phyloP scores from a whole-genome alignment of 1,140 invertebrate genomes.

The Aradophagus sp. region DNA sequence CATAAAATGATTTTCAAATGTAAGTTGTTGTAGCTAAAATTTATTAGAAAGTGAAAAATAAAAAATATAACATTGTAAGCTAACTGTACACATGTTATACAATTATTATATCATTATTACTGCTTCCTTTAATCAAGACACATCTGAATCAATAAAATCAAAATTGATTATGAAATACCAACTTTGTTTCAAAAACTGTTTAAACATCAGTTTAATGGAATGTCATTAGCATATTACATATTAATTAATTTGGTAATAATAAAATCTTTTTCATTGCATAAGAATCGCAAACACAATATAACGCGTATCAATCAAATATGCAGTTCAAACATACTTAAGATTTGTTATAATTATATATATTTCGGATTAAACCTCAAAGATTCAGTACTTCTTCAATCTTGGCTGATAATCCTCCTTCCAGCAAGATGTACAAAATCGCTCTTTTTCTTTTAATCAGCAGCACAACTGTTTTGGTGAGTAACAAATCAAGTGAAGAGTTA shows the following conservation, averaged over 20 bases:
- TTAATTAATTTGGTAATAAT: slow-evolving; percentile 22
- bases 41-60: no score
- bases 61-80: no score
- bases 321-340: slow-evolving; percentile 15
- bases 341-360: slow-evolving; percentile 22
- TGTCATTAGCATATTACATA: slow-evolving; percentile 10
- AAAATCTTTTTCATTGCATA: slow-evolving; percentile 6
- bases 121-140: slow-evolving; percentile 11
- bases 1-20: no score
- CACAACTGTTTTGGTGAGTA: slow-evolving; percentile 17
- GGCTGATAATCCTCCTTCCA: not conserved
- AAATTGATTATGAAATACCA: slow-evolving; percentile 6
- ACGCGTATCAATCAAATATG: slow-evolving; percentile 16
- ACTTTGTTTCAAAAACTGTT: slow-evolving; percentile 32
- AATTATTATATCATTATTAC: slow-evolving; percentile 16
- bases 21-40: no score
- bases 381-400: slow-evolving; percentile 5
- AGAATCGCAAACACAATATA: slow-evolving; percentile 16
- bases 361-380: not conserved
- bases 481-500: not conserved
- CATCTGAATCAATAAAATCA: slow-evolving; percentile 27
- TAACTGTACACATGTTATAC: slow-evolving; percentile 10
- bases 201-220: slow-evolving; percentile 20
- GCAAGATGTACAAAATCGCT: slow-evolving; percentile 24
- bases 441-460: slow-evolving; percentile 17